Evolutionary conservation across 2,888 invertebrate genomes (phyloP).

Genomic region (Ametastegia equiseti): DNA sequence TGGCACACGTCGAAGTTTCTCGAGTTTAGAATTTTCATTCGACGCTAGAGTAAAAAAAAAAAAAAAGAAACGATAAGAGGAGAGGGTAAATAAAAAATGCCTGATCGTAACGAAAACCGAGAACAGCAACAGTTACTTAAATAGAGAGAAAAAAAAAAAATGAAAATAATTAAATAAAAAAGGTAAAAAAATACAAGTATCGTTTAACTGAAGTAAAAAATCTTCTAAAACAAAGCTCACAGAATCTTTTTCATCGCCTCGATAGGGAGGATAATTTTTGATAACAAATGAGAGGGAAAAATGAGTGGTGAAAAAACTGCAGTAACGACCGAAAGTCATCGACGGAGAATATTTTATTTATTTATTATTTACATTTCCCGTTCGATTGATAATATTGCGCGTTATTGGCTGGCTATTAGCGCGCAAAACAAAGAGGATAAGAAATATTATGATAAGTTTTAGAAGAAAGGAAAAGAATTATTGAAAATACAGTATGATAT

Average conservation of each 20-base stretch:
- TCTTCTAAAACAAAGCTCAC: not conserved
- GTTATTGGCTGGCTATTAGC: not conserved
- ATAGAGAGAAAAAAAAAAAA: no score
- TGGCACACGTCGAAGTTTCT: not conserved
- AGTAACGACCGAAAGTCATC: not conserved
- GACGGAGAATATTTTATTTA: constrained; percentile 3
- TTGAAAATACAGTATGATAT: no score
- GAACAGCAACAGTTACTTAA: not conserved
- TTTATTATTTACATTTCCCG: constrained; percentile 1
- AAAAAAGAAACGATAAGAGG: not conserved
- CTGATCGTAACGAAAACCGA: no score
- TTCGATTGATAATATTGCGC: not conserved
- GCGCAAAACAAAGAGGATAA: not conserved
- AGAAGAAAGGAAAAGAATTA: no score
- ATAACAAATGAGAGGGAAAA: not conserved
- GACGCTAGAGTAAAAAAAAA: not conserved
- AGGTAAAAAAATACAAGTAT: not conserved
- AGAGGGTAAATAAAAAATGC: no score
- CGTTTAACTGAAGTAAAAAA: not conserved
- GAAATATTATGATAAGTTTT: no score
- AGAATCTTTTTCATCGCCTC: not conserved
- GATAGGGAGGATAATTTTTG: not conserved
- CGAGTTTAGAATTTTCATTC: not conserved
- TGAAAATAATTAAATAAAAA: not conserved
- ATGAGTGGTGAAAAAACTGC: not conserved